Percentiles rank a stretch among this genome's conserved stretches.
Evolutionary conservation across 1,140 invertebrate species (phyloP).

Genomic region (Atta texana): DNA sequence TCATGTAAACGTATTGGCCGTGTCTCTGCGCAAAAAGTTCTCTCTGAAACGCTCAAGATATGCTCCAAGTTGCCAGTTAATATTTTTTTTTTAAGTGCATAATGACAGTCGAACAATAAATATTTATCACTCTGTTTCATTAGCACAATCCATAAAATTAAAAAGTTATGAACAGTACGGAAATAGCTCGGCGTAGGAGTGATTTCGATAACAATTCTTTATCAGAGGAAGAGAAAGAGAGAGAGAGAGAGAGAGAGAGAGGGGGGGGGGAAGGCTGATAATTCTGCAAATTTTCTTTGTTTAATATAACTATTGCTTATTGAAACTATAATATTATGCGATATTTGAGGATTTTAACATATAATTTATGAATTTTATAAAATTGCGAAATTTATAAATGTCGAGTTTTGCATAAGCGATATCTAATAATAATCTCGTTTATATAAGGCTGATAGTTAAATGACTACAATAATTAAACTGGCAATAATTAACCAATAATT

Average conservation of each 20-base stretch:
- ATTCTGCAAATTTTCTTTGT: background rate
- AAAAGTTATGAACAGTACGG: background rate
- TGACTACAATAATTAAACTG: constrained; percentile 50
- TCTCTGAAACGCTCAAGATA: constrained; percentile 15
- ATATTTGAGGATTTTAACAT: background rate
- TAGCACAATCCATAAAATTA: constrained; percentile 15
- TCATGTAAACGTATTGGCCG: constrained; percentile 30
- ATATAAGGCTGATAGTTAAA: constrained; percentile 50
- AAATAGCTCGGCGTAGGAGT: background rate
- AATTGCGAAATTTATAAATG: constrained; percentile 28
- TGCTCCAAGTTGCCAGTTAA: constrained; percentile 7
- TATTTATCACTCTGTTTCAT: constrained; percentile 39
- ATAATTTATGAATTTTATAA: background rate
- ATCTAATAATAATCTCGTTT: constrained; percentile 46
- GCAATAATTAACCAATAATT: constrained; percentile 57
- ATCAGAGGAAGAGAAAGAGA: background rate
- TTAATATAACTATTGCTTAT: background rate
- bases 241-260: no score
- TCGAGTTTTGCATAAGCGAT: constrained; percentile 19
- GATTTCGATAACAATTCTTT: background rate
- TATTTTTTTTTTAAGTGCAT: constrained; percentile 14
- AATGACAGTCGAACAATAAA: constrained; percentile 15
- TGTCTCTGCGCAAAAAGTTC: constrained; percentile 51
- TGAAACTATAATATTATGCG: background rate
- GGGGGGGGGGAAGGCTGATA: no score